Evolutionary conservation across 2,888 invertebrate genomes (phyloP), one percentile per base, ranked within the genome.

Genomic region (Caenorhabditis zanzibari): DNA sequence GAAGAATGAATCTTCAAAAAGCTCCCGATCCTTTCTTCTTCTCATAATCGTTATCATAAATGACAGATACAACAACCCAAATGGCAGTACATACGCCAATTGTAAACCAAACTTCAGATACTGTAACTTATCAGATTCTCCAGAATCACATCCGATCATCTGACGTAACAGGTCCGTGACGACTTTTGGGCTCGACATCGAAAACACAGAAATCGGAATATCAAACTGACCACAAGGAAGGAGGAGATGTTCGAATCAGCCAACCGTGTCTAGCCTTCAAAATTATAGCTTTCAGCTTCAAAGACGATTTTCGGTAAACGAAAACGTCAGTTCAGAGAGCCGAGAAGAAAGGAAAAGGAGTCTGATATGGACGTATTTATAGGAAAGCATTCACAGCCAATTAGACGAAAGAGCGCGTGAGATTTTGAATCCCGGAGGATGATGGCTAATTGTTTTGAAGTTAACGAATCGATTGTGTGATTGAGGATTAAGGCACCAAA

Each of bases 1-100:
- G 28, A 74, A 74, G 47, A 74, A 74, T 14, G 73, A 61, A 41
- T 74, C 73, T 7, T 26, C 26, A 26, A 63, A 74, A 0, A 63
- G 19, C 22, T 63, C 52, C 10, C 41, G 19, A 52, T 52, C 26
- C 35, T 44, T 74, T 24, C 28, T 58, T 16, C 52, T 52, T 26
- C 22, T 35, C n/a, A 74, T 49, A 19, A 74, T 74, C 16, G 63
- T 22, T 6, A 52, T 19, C 35, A 74, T 52, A 38, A 63, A 61
- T 0, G 26, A 63, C 6, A 22, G 10, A 26, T 74, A 74, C 22
- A 74, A 54, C 52, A 52, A 22, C 9, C 59, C 49, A 38, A 59
- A 24, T 16, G 73, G 73, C 14, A 74, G 14, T 22, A 63, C 22
- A 41, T 74, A 74, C 9, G 22, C 35, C 16, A 74, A 38, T 16